Conservation (phyloP, 2,113 vertebrate genomes). For the Puffinus mauretanicus region DNA sequence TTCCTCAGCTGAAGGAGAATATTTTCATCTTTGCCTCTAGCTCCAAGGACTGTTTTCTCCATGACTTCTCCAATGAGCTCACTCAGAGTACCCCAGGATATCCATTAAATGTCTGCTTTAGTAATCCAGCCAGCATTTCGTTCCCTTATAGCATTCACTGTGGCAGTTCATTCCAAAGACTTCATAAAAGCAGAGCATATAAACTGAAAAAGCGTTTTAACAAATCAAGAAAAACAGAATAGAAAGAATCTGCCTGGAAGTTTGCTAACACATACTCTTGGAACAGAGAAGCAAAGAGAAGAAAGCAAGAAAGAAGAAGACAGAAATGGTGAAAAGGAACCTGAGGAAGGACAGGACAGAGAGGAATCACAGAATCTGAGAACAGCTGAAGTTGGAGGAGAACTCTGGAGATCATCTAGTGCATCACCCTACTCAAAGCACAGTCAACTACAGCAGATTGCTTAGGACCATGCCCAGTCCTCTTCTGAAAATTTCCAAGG, state of each 20-base stretch:
- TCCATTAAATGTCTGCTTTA: not conserved
- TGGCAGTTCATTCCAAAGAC: not conserved
- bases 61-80: not conserved
- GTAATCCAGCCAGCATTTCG: not conserved
- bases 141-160: not conserved
- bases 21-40: constrained; percentile 1
- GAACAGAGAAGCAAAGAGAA: not conserved
- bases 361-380: not conserved
- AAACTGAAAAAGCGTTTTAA: not conserved
- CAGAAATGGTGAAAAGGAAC: not conserved
- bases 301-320: not conserved
- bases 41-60: not conserved
- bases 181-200: not conserved
- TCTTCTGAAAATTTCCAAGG: not conserved
- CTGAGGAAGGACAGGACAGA: not conserved
- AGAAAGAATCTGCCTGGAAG: not conserved
- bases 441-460: not conserved
- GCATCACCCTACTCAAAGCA: not conserved
- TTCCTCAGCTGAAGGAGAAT: not conserved
- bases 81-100: not conserved
- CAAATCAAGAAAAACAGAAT: not conserved
- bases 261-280: not conserved
- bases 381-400: not conserved
- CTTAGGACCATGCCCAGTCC: not conserved
- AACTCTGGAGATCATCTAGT: not conserved